Evolutionary conservation across 2,888 invertebrate genomes (phyloP), one percentile per base, ranked within the genome.

Genomic region (Oxystoma pomonae): DNA sequence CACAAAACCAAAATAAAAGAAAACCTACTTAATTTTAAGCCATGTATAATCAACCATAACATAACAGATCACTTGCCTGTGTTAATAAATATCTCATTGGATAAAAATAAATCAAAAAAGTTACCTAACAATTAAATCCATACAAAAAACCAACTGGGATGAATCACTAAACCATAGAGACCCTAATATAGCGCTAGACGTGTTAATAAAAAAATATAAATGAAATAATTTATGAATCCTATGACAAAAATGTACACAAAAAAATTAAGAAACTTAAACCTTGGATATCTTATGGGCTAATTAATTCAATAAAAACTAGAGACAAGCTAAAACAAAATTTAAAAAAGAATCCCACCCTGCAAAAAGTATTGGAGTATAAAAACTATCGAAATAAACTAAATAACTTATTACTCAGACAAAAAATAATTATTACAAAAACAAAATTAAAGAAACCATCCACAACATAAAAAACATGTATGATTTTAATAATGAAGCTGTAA

Each of bases 261-360:
- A 50, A 50, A 50, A 12, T 50, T n/a, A n/a, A 50, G n/a, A 50
- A 50, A 50, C n/a, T 50, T 50, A 50, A 9, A n/a, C 50, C 50
- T n/a, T 50, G 50, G 50, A 50, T 50, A 50, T 50, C 50, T n/a
- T n/a, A 50, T 50, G n/a, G n/a, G n/a, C n/a, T n/a, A n/a, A n/a
- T n/a, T n/a, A n/a, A n/a, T n/a, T n/a, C n/a, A n/a, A 50, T 50
- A 50, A 12, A 50, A 50, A 50, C 50, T 50, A 50, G 50, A n/a
- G n/a, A 50, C 50, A 50, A 12, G n/a, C n/a, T 50, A 50, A 50
- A 50, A 50, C n/a, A n/a, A 9, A 50, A n/a, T 50, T 12, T 50
- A 12, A 50, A 50, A n/a, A 50, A 50, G n/a, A 50, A 50, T 50
- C 9, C 50, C n/a, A 50, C 9, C n/a, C 50, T n/a, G 9, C 12